Evolutionary conservation across 2,797 vertebrate species (phyloP).

Genomic region (Enteromius radiatus): DNA sequence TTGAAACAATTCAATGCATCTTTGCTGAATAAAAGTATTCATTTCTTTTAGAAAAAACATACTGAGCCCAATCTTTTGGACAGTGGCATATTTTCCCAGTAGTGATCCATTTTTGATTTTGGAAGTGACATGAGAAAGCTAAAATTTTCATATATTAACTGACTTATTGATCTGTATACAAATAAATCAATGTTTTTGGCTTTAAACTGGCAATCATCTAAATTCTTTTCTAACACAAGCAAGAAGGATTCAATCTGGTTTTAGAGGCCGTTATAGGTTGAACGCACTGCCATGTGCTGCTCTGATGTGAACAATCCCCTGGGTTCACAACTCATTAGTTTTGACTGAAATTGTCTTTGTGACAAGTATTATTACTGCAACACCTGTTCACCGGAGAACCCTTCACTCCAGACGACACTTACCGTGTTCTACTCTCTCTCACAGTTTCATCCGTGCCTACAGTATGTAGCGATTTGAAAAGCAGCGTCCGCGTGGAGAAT

Average conservation of each 20-base stretch:
- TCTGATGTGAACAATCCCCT: constrained; percentile 83
- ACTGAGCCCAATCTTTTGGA: background rate
- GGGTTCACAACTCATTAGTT: constrained; percentile 84
- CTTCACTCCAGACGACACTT: constrained; percentile 39
- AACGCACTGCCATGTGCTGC: constrained; percentile 61
- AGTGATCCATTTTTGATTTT: background rate
- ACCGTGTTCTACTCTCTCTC: background rate
- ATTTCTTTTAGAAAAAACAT: background rate
- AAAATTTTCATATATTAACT: background rate
- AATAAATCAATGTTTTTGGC: background rate
- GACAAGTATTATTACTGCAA: constrained; percentile 85
- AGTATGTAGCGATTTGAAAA: background rate
- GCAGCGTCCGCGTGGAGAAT: background rate
- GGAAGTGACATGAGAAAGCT: background rate
- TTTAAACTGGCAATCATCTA: background rate
- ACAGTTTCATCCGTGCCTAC: background rate
- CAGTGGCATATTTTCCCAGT: background rate
- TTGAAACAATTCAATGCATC: background rate
- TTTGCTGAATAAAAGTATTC: background rate
- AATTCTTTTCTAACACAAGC: background rate
- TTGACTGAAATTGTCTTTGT: constrained; percentile 83
- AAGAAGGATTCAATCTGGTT: background rate
- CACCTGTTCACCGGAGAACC: constrained; percentile 74
- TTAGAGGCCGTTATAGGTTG: constrained; percentile 11
- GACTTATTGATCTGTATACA: background rate